Evolutionary conservation across 2,113 vertebrate species (phyloP).

Genomic region (Micromys minutus): DNA sequence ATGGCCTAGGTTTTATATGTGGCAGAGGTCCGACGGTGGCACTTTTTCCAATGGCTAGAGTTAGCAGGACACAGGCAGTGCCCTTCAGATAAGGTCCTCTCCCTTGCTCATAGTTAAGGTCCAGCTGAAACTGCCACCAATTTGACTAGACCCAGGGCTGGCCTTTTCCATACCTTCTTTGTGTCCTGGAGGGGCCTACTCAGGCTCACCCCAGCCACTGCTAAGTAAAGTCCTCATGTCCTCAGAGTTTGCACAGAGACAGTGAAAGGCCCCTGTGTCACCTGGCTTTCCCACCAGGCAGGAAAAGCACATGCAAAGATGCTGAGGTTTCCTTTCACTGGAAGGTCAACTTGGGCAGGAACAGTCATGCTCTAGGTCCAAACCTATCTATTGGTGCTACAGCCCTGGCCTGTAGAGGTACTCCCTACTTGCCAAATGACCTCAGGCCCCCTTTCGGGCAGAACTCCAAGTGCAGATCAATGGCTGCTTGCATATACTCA

Average conservation of each 20-base stretch:
- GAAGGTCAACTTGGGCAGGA: not conserved
- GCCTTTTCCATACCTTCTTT: too few species aligned
- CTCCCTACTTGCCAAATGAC: not conserved
- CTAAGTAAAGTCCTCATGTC: too few species aligned
- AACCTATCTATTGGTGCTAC: not conserved
- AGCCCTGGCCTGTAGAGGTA: not conserved
- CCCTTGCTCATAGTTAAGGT: not conserved
- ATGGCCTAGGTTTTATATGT: too few species aligned
- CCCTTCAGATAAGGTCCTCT: not conserved
- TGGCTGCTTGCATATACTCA: accelerated
- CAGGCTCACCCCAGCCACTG: not conserved
- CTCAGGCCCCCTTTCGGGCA: accelerated
- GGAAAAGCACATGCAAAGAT: not conserved
- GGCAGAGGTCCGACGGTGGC: not conserved
- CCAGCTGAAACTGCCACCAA: not conserved
- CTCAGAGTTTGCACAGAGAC: not conserved
- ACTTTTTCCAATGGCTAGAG: not conserved
- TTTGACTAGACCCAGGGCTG: accelerated
- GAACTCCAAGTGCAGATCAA: not conserved
- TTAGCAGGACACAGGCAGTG: accelerated
- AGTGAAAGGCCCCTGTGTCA: not conserved
- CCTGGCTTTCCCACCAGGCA: too few species aligned
- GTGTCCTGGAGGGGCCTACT: not conserved
- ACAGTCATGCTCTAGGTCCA: not conserved
- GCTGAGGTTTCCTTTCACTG: not conserved